Percentiles rank a stretch among this genome's conserved stretches.
Conservation (phyloP, 2,113 vertebrate genomes). For the Xiphophorus couchianus region DNA sequence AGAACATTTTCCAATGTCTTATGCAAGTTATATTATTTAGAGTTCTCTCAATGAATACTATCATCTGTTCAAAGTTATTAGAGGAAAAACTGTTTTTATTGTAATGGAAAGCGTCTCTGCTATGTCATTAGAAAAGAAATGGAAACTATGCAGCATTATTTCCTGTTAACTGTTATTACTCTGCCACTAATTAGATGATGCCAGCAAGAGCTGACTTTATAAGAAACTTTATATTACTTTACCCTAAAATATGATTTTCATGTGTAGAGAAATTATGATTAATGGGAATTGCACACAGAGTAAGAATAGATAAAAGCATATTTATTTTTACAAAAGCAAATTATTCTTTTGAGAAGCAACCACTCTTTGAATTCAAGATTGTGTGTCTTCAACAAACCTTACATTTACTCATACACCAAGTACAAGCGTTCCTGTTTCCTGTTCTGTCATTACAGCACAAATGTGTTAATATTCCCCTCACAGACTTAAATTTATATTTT, state of each 20-base stretch:
- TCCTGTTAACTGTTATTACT: slow-evolving; percentile 52
- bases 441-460: not conserved
- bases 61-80: slow-evolving; percentile 80
- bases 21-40: slow-evolving; percentile 83
- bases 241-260: not conserved
- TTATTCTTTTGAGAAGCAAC: not conserved
- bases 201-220: slow-evolving; percentile 31
- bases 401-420: not conserved
- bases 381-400: not conserved
- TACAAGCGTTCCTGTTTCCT: not conserved
- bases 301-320: slow-evolving; percentile 4
- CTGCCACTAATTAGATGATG: slow-evolving; percentile 33
- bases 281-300: too few relatives aligned
- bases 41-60: slow-evolving; percentile 73
- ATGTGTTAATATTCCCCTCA: too few relatives aligned
- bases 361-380: too few relatives aligned
- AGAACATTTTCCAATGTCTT: slow-evolving; percentile 81
- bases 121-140: slow-evolving; percentile 52
- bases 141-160: slow-evolving; percentile 47
- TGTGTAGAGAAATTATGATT: too few relatives aligned
- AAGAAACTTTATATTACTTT: slow-evolving; percentile 6
- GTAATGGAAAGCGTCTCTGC: slow-evolving; percentile 70
- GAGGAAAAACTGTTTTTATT: slow-evolving; percentile 78
- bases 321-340: not conserved
- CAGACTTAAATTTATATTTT: too few relatives aligned